Base-by-base conservation (phyloP, 2,888 invertebrate genomes). In the Corbicula japonica region DNA sequence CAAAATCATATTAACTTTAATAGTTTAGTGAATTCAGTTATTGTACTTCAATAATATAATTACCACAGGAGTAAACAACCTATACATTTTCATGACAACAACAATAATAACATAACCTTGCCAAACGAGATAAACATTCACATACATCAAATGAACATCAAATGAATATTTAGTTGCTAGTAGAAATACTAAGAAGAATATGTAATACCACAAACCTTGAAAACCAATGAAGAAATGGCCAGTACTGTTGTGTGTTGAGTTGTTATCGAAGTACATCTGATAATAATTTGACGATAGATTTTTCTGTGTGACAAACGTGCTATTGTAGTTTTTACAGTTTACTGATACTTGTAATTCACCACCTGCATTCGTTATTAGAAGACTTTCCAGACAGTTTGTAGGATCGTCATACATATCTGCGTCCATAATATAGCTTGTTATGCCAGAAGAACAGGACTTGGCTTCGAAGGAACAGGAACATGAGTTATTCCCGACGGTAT, bases 261-360 rank as follows among this genome's bases (percentile, higher is more conserved):
- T 23, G 10, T 28, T 12, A 1, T 12, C 1, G n/a, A 21, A 48
- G 30, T 12, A 30, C 6, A 30, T 21, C 10, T 6, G 46, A 0
- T 48, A 2, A 6, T 30, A 46, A 34, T 62, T 44, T 2, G 15
- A 48, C 21, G 8, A 34, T 6, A 62, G 21, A 21, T 23, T 48
- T 10, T 48, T 1, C n/a, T n/a, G 1, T 46, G 15, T 30, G 2
- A 32, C 21, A 6, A 32, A 32, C 30, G 48, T 34, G 15, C 46
- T 48, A 30, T 62, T 48, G 34, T 46, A 62, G 34, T n/a, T 48
- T 62, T 62, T 48, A 48, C 62, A 62, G 2, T n/a, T n/a, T 10
- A 62, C 32, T 1, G 15, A 21, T 48, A 12, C 21, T 32, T 48
- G 34, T 8, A 1, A 32, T 8, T 2, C n/a, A 23, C n/a, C 34